Evolutionary conservation across 2,113 vertebrate genomes (phyloP), one percentile per base, ranked within the genome.

Genomic region (Callorhinus ursinus): DNA sequence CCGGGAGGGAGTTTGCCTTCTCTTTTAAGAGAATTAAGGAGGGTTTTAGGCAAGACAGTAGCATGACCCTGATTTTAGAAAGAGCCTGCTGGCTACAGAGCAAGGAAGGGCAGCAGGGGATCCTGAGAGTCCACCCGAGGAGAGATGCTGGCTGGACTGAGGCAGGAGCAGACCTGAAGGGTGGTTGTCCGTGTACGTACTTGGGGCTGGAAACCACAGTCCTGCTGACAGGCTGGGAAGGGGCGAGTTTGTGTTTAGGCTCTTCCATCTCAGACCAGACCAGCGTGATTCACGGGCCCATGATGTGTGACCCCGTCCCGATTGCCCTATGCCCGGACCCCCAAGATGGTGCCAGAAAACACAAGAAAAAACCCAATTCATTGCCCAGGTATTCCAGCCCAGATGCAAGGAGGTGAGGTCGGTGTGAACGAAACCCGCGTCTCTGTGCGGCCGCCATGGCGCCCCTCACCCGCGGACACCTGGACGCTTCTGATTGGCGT

Each of bases 131-230:
- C 21, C 9, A 19, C 24, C n/a, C 24, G 61, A 19, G 4, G 3
- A 7, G 18, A 9, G 36, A 0, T 1, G 3, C 2, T 2, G 36
- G 63, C 5, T 0, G 1, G 63, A 11, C 9, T 5, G 6, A 6
- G 21, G 80, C 69, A 1, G 7, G 71, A 26, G 12, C 36, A 39
- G 15, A 8, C 13, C 0, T 31, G 0, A 1, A 16, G 55, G 14
- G 26, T 0, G 22, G 33, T 1, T 15, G 2, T 24, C 33, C 19
- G 12, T 1, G 59, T 2, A 6, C 1, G 0, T 1, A 7, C 3
- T 13, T 9, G 9, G 18, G 69, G 31, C 19, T 11, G 0, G 51
- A 31, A n/a, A n/a, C 15, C 18, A 4, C 33, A 21, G 42, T 28
- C 65, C 42, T 4, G 36, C 55, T 11, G 31, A 46, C 16, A 4